Conservation (phyloP, 2,797 vertebrate species). For the Sphenodon punctatus region DNA sequence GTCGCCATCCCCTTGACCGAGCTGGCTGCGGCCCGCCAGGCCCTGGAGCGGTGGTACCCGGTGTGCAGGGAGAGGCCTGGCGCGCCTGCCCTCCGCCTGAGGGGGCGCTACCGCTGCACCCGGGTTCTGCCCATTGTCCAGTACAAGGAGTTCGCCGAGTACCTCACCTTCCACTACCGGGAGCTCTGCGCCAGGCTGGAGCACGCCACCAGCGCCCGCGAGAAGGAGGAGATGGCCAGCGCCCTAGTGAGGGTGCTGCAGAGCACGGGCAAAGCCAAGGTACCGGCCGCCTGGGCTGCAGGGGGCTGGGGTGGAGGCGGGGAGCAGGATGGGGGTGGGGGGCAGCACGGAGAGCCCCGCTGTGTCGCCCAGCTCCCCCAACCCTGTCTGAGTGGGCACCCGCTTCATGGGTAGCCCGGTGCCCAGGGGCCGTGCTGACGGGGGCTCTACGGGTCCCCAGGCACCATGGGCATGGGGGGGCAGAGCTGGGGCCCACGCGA, state of each 20-base stretch:
- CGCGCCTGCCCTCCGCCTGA: constrained; percentile 82
- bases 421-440: no score
- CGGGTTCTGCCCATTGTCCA: constrained; percentile 88
- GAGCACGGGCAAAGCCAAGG: constrained; percentile 94
- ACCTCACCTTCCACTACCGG: constrained; percentile 87
- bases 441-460: no score
- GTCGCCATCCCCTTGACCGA: constrained; percentile 80
- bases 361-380: no score
- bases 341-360: no score
- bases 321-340: neutral
- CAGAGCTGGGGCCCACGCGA: fast-evolving
- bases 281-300: constrained; percentile 24
- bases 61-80: constrained; percentile 70
- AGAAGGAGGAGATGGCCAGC: constrained; percentile 91
- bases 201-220: constrained; percentile 83
- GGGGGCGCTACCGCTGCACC: constrained; percentile 85
- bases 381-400: no score
- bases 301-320: neutral
- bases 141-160: constrained; percentile 95
- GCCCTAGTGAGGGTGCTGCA: constrained; percentile 89
- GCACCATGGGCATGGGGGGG: no score
- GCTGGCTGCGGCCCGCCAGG: constrained; percentile 67
- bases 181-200: constrained; percentile 86
- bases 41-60: constrained; percentile 88
- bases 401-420: no score